A percentile compares a stretch with the other conserved stretches of the same genome.
Evolutionary conservation across 2,113 vertebrate species (phyloP).

Genomic region (Peromyscus californicus): DNA sequence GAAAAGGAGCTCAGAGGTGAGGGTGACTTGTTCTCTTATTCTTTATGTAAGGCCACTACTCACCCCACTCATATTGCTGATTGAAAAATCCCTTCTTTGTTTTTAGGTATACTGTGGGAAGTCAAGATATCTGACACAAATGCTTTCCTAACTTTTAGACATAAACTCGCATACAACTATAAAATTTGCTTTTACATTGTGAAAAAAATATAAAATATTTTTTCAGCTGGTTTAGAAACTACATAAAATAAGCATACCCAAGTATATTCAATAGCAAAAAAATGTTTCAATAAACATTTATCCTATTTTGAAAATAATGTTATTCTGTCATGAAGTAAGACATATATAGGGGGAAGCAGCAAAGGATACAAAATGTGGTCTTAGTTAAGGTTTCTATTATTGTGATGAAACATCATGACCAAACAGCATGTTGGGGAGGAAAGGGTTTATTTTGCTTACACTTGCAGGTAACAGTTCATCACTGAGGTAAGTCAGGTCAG

Average conservation of each 20-base stretch:
- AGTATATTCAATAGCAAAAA: neutral
- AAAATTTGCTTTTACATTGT: neutral
- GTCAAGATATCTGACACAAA: neutral
- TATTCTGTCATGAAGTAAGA: conserved; percentile 1
- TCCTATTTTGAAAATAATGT: neutral
- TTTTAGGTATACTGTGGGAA: conserved; percentile 11
- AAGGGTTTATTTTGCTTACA: neutral
- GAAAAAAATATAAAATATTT: neutral
- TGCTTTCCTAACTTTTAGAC: neutral
- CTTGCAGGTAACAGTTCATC: neutral
- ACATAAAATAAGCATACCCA: neutral
- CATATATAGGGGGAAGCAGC: too few species aligned
- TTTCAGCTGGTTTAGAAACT: neutral
- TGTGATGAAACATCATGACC: neutral
- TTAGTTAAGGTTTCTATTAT: neutral
- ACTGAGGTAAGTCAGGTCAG: neutral
- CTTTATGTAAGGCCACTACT: neutral
- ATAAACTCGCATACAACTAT: neutral
- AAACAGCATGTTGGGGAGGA: neutral
- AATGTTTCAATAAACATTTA: neutral
- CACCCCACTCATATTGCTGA: neutral
- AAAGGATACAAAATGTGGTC: neutral
- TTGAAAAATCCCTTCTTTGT: neutral
- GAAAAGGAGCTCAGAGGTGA: neutral
- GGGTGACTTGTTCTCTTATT: neutral